Percentiles rank a stretch among this genome's conserved stretches.
Conservation (phyloP, 1,140 invertebrate species). For the Pectinophora gossypiella region DNA sequence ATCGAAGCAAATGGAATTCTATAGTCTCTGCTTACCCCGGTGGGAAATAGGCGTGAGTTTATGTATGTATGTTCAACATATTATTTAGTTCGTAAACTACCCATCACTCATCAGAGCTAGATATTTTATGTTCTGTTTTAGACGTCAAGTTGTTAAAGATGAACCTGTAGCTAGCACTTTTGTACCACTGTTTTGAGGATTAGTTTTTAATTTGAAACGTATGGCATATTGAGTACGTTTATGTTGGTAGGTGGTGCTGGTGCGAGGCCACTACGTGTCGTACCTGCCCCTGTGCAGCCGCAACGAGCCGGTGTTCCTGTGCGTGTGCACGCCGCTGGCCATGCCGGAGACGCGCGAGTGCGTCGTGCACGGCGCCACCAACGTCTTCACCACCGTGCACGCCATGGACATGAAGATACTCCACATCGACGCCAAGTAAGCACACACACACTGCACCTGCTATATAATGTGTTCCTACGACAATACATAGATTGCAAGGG, state of each 20-base stretch:
- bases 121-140: too few relatives aligned
- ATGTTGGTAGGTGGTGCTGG: slow-evolving; percentile 88
- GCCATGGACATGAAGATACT: slow-evolving; percentile 97
- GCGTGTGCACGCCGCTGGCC: slow-evolving; percentile 94
- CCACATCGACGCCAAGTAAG: slow-evolving; percentile 94
- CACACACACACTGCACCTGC: slow-evolving; percentile 37
- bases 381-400: slow-evolving; percentile 95
- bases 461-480: background rate
- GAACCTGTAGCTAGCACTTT: too few relatives aligned
- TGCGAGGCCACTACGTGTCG: slow-evolving; percentile 93
- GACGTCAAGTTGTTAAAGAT: too few relatives aligned
- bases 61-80: too few relatives aligned
- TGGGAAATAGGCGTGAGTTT: too few relatives aligned
- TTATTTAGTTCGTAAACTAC: too few relatives aligned
- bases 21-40: too few relatives aligned
- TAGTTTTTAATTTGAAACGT: too few relatives aligned
- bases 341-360: slow-evolving; percentile 95
- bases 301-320: slow-evolving; percentile 95
- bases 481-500: too few relatives aligned
- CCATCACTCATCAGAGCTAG: too few relatives aligned
- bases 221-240: background rate
- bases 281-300: slow-evolving; percentile 91
- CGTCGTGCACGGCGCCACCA: slow-evolving; percentile 94
- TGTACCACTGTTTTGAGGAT: too few relatives aligned
- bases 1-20: too few relatives aligned